A percentile compares a stretch with the other conserved stretches of the same genome.
Evolutionary conservation across 1,140 invertebrate genomes (phyloP).

Genomic region (Panagrolaimus sp.): DNA sequence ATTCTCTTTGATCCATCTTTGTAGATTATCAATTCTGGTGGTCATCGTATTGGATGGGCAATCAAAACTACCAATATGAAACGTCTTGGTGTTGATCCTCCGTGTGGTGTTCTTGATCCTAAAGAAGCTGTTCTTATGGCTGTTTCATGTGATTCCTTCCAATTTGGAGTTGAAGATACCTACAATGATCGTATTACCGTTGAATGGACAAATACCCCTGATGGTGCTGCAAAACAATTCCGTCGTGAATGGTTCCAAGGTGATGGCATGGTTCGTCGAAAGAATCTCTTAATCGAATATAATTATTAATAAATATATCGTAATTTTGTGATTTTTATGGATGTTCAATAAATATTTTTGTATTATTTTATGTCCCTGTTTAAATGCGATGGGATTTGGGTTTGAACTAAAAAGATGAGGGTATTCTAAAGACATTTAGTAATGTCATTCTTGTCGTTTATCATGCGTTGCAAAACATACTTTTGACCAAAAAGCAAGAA

Average conservation of each 20-base stretch:
- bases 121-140: constrained; percentile 39
- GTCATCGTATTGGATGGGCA: constrained; percentile 38
- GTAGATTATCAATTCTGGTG: constrained; percentile 38
- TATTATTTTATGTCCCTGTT: too few species aligned
- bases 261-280: constrained; percentile 43
- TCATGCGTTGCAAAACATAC: too few species aligned
- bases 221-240: constrained; percentile 39
- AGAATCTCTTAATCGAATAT: constrained; percentile 44
- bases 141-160: constrained; percentile 43
- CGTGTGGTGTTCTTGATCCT: constrained; percentile 41
- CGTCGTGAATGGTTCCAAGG: constrained; percentile 45
- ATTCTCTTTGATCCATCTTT: too few species aligned
- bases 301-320: too few species aligned
- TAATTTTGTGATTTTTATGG: too few species aligned
- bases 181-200: constrained; percentile 44
- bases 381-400: too few species aligned
- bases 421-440: too few species aligned
- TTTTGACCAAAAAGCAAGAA: too few species aligned
- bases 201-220: constrained; percentile 44
- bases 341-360: too few species aligned
- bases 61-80: constrained; percentile 41
- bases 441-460: too few species aligned
- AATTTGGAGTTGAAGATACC: constrained; percentile 38
- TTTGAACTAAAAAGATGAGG: too few species aligned
- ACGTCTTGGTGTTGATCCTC: constrained; percentile 35